Evolutionary conservation across 1,140 invertebrate species (phyloP), one percentile per base, ranked within the genome.

Genomic region (Drosophila bocki): DNA sequence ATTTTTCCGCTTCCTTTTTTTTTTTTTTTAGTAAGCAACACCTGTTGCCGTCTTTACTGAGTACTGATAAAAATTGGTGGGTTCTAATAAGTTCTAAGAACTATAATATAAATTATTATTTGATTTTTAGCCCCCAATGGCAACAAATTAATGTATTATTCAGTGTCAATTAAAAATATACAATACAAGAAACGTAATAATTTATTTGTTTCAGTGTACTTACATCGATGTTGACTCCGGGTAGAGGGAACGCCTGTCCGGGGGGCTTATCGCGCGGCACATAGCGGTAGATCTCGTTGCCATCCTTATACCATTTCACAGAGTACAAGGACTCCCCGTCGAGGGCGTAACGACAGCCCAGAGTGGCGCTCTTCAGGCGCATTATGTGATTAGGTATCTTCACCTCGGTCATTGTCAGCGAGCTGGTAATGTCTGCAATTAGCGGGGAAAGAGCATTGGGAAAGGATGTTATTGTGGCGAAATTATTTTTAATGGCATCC

Each of bases 301-400:
- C 96, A 90, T 97, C 96, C 91, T 97, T 97, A 93, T 97, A 97
- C 97, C 97, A 97, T 93, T 97, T 97, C 75, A 97, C 96, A 2
- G 96, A 97, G 93, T 97, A 97, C 8, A 98, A 93, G 39, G 95
- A 94, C 88, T 97, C 96, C 7, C 95, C 95, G 67, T 97, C 96
- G 78, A 97, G 93, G 78, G 96, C 95, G 93, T 96, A 97, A 81
- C 95, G 94, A 92, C 97, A 98, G 83, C 96, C 96, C 80, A 97
- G 94, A 74, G 94, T 93, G 4, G 96, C 96, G 68, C 94, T 94
- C 80, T 96, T 94, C 78, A 96, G 95, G 47, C 95, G 93, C 50
- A 96, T 94, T 64, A 95, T 95, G 92, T 96, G 95, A 81, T 94
- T 94, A 39, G 96, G 96, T 78, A 96, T 95, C 68, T 95, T 93